Conservation (phyloP, 1,140 invertebrate genomes). For the Latrodectus geometricus region DNA sequence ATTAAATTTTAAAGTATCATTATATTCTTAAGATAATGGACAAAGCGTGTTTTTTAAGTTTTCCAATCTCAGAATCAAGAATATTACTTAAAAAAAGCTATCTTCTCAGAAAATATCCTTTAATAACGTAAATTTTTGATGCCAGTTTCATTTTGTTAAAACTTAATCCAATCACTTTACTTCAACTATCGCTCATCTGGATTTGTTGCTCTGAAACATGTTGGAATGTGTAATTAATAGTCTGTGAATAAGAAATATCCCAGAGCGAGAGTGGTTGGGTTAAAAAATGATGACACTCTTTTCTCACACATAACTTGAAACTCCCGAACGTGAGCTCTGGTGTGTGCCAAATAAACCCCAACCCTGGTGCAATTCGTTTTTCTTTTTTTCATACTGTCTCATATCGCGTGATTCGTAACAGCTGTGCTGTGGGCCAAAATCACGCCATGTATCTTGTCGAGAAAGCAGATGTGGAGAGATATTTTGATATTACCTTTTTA, state of each 20-base stretch:
- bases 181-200: no score
- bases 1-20: no score
- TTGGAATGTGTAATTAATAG: background rate
- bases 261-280: background rate
- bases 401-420: constrained; percentile 22
- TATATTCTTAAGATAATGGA: no score
- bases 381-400: constrained; percentile 1
- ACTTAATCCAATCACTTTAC: no score
- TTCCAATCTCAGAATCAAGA: no score
- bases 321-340: background rate
- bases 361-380: constrained; percentile 42
- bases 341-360: background rate
- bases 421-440: constrained; percentile 21
- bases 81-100: no score
- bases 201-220: background rate
- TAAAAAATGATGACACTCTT: constrained; percentile 1
- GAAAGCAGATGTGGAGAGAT: background rate
- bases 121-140: no score
- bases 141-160: no score
- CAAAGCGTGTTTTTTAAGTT: no score
- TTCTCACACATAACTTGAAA: constrained; percentile 13
- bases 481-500: constrained; percentile 37
- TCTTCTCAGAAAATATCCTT: no score
- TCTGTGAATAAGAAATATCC: background rate
- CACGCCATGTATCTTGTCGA: background rate